Percentiles rank a stretch among this genome's conserved stretches.
Evolutionary conservation across 2,113 vertebrate genomes (phyloP).

Genomic region (Callopanchax toddi): DNA sequence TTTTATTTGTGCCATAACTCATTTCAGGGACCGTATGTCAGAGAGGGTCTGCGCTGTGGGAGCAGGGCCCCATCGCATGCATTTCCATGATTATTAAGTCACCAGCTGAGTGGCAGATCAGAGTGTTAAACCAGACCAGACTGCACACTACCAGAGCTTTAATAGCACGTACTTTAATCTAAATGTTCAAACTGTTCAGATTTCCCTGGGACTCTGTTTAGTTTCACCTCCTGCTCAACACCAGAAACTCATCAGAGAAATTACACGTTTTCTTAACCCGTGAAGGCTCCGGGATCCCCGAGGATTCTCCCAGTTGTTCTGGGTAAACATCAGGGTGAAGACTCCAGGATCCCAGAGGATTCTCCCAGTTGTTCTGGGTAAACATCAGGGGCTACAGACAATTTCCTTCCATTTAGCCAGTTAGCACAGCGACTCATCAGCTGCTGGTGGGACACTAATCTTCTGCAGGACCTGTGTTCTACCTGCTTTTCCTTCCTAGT

Average conservation of each 20-base stretch:
- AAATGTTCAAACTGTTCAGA: slow-evolving; percentile 6
- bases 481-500: too few species aligned
- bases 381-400: slow-evolving; percentile 20
- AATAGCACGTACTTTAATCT: not conserved
- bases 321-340: slow-evolving; percentile 6
- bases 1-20: slow-evolving; percentile 72
- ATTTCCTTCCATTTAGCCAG: slow-evolving; percentile 61
- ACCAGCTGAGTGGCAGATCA: slow-evolving; percentile 16
- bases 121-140: not conserved
- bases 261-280: slow-evolving; percentile 26
- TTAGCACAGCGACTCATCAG: slow-evolving; percentile 56
- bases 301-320: too few species aligned
- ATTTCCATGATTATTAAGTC: slow-evolving; percentile 71
- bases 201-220: slow-evolving; percentile 10
- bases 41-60: slow-evolving; percentile 39
- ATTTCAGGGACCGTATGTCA: slow-evolving; percentile 58
- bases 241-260: slow-evolving; percentile 19
- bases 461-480: too few species aligned
- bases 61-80: slow-evolving; percentile 30
- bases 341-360: too few species aligned
- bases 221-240: slow-evolving; percentile 8
- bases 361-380: slow-evolving; percentile 1
- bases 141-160: not conserved
- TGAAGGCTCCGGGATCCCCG: slow-evolving; percentile 11
- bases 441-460: slow-evolving; percentile 33